phyloP scores from a whole-genome alignment of 2,113 vertebrate genomes.

The Melanocharis versteri region DNA sequence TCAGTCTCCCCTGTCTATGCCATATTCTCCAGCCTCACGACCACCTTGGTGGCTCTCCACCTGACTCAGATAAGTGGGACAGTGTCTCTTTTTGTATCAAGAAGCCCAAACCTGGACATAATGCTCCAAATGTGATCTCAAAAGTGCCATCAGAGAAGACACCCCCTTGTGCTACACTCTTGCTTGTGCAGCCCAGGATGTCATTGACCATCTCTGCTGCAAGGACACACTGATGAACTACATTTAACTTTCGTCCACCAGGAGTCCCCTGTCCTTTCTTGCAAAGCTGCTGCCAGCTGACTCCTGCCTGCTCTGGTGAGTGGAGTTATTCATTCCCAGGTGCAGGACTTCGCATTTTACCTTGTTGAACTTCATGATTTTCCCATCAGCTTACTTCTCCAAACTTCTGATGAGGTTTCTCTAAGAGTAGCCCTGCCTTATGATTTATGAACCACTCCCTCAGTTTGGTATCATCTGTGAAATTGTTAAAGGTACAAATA shows the following conservation, averaged over 20 bases:
- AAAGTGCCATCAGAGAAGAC: background rate
- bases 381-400: background rate
- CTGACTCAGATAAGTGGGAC: background rate
- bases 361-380: background rate
- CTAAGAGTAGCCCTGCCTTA: background rate
- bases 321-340: background rate
- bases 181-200: background rate
- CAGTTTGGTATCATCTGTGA: background rate
- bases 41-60: background rate
- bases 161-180: background rate
- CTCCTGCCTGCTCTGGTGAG: background rate
- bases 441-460: background rate
- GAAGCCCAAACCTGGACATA: background rate
- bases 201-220: background rate
- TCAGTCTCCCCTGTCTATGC: accelerated
- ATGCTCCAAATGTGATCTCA: background rate
- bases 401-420: background rate
- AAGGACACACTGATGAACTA: background rate
- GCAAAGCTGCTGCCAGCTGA: background rate
- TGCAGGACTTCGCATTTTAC: background rate
- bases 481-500: background rate
- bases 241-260: background rate
- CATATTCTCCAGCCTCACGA: background rate
- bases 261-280: background rate
- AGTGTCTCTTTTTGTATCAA: background rate